Base-by-base conservation (phyloP, 2,888 invertebrate species). In the Seladonia tumulorum region DNA sequence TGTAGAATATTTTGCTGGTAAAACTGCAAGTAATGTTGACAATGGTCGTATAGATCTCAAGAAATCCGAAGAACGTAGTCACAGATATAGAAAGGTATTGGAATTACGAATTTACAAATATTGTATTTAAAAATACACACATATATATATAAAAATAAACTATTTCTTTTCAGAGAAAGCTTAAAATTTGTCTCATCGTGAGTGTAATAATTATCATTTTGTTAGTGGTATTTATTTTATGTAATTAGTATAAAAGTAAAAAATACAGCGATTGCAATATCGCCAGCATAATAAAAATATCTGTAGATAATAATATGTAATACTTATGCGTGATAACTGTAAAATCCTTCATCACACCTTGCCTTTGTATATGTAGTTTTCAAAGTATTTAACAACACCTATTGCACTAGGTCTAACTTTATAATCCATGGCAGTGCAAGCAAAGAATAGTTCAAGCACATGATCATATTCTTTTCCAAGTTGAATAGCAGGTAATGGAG, bases 371-470 rank as follows among this genome's bases (percentile, higher is more conserved):
- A 93, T 90, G 53, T 91, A 93, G 73, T 95, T 95, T 4, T 91
- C 88, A 0, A 96, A 96, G n/a, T 94, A 95, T 71, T 93, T 92
- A 2, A 95, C 94, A 10, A 97, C 93, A 76, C 96, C 96, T 73
- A 94, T 95, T 0, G 97, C 97, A 3, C 96, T 93, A 0, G 97
- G 97, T 39, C 98, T 95, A 86, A 95, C 94, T 35, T 95, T 94
- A 7, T 96, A 96, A 87, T 96, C 94, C 16, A 95, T 93, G 93
- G 97, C 97, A 0, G 98, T 98, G 93, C 98, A 97, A 88, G 96
- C 96, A 94, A 96, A 96, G 95, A 97, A 98, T 85, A 98, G 90
- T 60, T 97, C 96, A 2, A 98, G 95, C 0, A 98, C 96, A 10
- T 95, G 95, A 18, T 95, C 95, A 92, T 98, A 98, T 49, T 96